Conservation (phyloP, 2,888 invertebrate genomes). For the Melieria picta region DNA sequence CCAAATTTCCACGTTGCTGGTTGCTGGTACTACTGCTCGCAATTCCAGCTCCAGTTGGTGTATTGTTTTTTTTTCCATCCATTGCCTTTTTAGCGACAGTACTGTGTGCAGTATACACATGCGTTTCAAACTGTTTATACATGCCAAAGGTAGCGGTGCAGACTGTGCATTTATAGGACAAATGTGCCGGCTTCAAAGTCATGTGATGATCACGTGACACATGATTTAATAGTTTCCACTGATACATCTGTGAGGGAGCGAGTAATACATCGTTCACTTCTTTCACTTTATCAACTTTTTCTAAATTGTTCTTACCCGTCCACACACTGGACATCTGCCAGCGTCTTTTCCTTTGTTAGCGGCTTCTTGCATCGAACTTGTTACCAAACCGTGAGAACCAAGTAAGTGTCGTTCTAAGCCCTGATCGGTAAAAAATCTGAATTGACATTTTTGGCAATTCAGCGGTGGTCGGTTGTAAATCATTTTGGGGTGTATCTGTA, state of each 20-base stretch:
- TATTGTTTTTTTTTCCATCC: slow-evolving; percentile 69
- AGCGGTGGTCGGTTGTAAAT: slow-evolving; percentile 93
- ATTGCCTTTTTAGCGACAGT: slow-evolving; percentile 88
- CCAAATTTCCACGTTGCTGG: slow-evolving; percentile 56
- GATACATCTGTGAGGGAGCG: slow-evolving; percentile 76
- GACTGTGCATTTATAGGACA: slow-evolving; percentile 94
- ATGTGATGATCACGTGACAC: slow-evolving; percentile 92
- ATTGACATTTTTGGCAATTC: slow-evolving; percentile 96
- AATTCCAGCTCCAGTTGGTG: slow-evolving; percentile 41
- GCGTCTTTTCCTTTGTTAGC: slow-evolving; percentile 95
- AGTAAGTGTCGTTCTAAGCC: slow-evolving; percentile 94
- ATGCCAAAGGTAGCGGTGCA: slow-evolving; percentile 94
- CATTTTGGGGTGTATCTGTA: slow-evolving; percentile 90
- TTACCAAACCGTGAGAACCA: slow-evolving; percentile 93
- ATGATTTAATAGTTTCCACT: slow-evolving; percentile 92
- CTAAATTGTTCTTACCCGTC: slow-evolving; percentile 74
- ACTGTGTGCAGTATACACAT: slow-evolving; percentile 93
- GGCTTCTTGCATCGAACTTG: slow-evolving; percentile 95
- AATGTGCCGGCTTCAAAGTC: slow-evolving; percentile 90
- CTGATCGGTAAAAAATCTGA: slow-evolving; percentile 96
- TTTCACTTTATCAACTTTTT: not conserved
- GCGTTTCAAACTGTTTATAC: slow-evolving; percentile 95
- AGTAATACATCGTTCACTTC: not conserved
- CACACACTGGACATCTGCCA: slow-evolving; percentile 94
- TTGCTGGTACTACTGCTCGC: slow-evolving; percentile 44